Base-by-base conservation (phyloP, 1,140 invertebrate species). In the Eumeta japonica region DNA sequence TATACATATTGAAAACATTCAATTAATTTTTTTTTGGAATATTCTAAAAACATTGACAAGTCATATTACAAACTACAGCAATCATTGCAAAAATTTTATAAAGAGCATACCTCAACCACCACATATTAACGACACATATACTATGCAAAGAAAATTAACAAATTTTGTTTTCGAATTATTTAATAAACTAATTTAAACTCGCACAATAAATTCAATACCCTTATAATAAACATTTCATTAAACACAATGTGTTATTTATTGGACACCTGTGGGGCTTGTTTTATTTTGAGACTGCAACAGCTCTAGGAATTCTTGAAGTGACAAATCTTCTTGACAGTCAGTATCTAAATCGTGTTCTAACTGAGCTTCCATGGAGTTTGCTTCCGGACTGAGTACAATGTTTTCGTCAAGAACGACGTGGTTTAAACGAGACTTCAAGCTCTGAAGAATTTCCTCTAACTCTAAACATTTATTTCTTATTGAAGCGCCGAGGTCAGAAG, bases 391-490 rank as follows among this genome's bases (percentile, higher is more conserved):
- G 3, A 76, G 44, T 3, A 76, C 52, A 28, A 76, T 76, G 33
- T 77, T 75, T 41, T 72, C 71, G 34, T 76, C 73, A 34, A 75
- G 48, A 18, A 77, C 72, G 9, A 77, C 73, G 32, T 74, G 72
- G 44, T 77, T 75, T 9, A 77, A 53, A 5, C 75, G 62, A 3
- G 73, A 70, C 38, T 77, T 77, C 1, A 77, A 50, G 46, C 72
- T 72, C 41, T 73, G 73, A 10, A 75, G 58, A 7, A 77, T 76
- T 48, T 76, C 73, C 44, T 77, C 75, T 2, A 77, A 53, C 50
- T 77, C 75, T 31, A 68, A 58, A 42, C 73, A 77, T 42, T 77
- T 77, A 39, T 75, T 71, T 50, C 72, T 57, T 16, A 77, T 68
- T 0, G 75, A 75, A 7, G 68, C 61, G 2, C 75, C 75, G 14